These are phyloP conservation scores for Dipodomys ordii DNA, from an alignment of 2,113 vertebrate species.

Conservation along the genomic window DNA sequence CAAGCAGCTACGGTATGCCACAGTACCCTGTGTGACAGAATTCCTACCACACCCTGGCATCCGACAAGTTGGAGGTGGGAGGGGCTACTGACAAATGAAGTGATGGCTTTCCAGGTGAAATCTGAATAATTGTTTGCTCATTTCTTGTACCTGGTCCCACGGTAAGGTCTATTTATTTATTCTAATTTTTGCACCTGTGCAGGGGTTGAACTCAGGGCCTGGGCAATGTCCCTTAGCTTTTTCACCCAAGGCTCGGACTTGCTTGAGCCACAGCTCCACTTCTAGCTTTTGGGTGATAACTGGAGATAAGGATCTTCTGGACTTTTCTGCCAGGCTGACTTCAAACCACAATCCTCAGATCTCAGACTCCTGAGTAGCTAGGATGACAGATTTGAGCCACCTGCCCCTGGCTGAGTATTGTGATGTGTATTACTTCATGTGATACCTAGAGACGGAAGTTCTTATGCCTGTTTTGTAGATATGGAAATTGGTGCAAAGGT, in stretches of 20 bases:
- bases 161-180: too few species aligned
- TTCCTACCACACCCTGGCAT: not conserved
- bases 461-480: not conserved
- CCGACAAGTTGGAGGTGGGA: not conserved
- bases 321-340: too few species aligned
- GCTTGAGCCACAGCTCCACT: too few species aligned
- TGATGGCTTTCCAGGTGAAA: not conserved
- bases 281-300: too few species aligned
- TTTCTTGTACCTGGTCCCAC: not conserved
- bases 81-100: not conserved
- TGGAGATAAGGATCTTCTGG: too few species aligned
- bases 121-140: not conserved
- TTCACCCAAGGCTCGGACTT: too few species aligned
- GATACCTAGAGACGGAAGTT: not conserved
- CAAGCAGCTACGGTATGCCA: constrained; percentile 91
- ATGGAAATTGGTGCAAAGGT: not conserved
- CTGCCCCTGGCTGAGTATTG: not conserved
- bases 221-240: too few species aligned
- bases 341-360: too few species aligned
- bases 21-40: constrained; percentile 83
- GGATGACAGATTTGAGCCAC: too few species aligned
- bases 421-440: not conserved
- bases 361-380: too few species aligned
- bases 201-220: too few species aligned
- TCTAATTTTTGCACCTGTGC: too few species aligned